Evolutionary conservation across 2,888 invertebrate genomes (phyloP), one percentile per base, ranked within the genome.

Genomic region (Amphipyra berbera): DNA sequence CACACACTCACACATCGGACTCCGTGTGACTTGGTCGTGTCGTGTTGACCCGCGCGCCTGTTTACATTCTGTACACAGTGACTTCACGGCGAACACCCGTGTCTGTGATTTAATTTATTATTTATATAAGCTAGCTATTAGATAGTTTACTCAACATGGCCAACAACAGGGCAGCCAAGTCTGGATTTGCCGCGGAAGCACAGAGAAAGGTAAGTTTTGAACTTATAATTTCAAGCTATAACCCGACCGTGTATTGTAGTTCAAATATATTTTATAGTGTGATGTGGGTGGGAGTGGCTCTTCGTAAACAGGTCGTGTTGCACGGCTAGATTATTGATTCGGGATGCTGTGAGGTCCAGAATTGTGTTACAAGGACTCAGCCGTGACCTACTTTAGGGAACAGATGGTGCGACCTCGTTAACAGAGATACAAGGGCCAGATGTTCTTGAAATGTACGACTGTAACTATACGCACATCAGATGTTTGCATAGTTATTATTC

Each of bases 111-210:
- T 87, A 88, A 88, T 88, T 87, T 87, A 88, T 86, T 87, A 86
- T 80, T 85, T 83, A 88, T 84, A 81, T 76, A 82, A 86, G 65
- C 82, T 88, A 88, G 84, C 87, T 85, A 65, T 81, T 83, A 86
- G 54, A 77, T 88, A 87, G 84, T 88, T 87, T 79, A 81, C 63
- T 59, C 64, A 78, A 89, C 81, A 98, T 98, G 97, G 97, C 97
- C 82, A 96, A 95, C 92, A 97, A 97, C 95, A 95, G 98, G 90
- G 98, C 98, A 82, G 95, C 98, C 66, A 98, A 98, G 93, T 98
- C 98, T 87, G 99, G 99, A 96, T 98, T 98, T 95, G 99, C 98
- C 82, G 98, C 98, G 63, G 99, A 99, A 92, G 98, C 98, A 56
- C 98, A 99, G 94, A 96, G 97, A 90, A 99, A 98, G 97, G 99